Evolutionary conservation across 37 sponge, comb jelly and placozoan genomes (phyloP).

Genomic region (Chondrilla cf. caribensis): DNA sequence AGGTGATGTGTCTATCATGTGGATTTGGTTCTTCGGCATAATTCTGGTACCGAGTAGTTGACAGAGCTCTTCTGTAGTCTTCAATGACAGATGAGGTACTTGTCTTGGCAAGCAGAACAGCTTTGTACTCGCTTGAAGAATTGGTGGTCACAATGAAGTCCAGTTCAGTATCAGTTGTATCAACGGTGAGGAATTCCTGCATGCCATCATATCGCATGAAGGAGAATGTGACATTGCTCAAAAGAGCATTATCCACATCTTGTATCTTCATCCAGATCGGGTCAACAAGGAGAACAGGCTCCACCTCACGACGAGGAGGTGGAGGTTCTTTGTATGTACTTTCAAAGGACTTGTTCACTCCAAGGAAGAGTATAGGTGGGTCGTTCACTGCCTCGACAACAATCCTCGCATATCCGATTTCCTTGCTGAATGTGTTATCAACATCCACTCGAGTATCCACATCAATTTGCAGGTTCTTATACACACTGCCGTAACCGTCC

Average conservation of each 20-base stretch:
- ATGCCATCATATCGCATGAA: conserved; percentile 48
- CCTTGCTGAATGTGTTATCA: conserved; percentile 67
- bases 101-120: background rate
- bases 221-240: conserved; percentile 29
- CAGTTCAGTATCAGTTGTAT: conserved; percentile 60
- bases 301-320: conserved; percentile 55
- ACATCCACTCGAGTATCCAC: conserved; percentile 69
- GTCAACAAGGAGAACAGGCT: conserved; percentile 61
- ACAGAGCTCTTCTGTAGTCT: conserved; percentile 52
- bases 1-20: conserved; percentile 28
- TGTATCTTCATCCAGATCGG: conserved; percentile 21
- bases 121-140: background rate
- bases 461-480: conserved; percentile 24
- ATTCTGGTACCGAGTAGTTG: conserved; percentile 71
- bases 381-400: background rate
- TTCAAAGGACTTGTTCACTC: conserved; percentile 22
- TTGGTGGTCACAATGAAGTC: too few relatives aligned
- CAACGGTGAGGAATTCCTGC: conserved; percentile 41
- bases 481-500: conserved; percentile 67
- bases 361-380: conserved; percentile 26
- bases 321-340: conserved; percentile 62
- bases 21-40: conserved; percentile 71
- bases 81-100: conserved; percentile 3
- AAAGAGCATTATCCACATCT: conserved; percentile 68
- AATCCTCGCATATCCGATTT: conserved; percentile 44